phyloP scores from a whole-genome alignment of 2,113 vertebrate species.

The Neolamprologus kungweensis region DNA sequence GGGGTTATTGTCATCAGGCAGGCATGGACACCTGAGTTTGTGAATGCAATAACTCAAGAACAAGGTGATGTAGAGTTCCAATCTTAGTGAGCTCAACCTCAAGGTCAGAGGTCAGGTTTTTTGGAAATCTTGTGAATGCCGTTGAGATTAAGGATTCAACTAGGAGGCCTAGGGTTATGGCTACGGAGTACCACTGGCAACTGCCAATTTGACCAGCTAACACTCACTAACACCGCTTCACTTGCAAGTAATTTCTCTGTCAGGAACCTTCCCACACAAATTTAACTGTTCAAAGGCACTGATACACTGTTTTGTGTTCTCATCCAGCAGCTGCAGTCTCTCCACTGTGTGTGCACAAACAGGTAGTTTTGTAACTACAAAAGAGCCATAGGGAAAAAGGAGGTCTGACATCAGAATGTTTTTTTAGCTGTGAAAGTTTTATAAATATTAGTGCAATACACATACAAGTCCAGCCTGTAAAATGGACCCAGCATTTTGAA shows the following conservation, averaged over 20 bases:
- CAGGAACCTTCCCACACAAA: neutral
- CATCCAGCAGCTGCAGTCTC: neutral
- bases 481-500: neutral
- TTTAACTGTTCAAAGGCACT: neutral
- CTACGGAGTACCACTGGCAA: neutral
- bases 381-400: neutral
- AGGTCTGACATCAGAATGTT: neutral
- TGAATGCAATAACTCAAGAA: neutral
- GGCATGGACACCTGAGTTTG: neutral
- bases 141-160: neutral
- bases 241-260: neutral
- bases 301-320: neutral
- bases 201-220: neutral
- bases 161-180: neutral
- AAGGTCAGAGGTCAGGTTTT: neutral
- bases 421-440: neutral
- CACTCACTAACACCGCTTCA: neutral
- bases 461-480: neutral
- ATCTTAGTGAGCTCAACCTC: neutral
- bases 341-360: neutral
- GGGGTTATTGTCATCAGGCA: neutral
- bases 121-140: neutral
- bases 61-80: neutral
- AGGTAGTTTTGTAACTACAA: neutral
- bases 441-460: neutral